Evolutionary conservation across 2,888 invertebrate species (phyloP).

Genomic region (Agrochola circellaris): DNA sequence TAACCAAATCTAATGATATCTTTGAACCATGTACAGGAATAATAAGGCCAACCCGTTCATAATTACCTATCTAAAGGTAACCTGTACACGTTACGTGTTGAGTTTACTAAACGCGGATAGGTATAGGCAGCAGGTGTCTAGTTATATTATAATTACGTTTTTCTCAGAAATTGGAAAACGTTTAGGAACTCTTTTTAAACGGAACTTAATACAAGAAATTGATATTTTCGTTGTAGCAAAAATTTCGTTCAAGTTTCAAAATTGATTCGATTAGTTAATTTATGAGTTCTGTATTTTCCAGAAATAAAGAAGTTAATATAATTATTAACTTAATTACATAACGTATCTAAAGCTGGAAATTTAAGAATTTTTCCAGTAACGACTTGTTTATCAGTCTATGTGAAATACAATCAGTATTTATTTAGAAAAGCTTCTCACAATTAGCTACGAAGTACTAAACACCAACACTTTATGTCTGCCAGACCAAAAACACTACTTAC

Average conservation of each 20-base stretch:
- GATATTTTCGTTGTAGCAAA: not conserved
- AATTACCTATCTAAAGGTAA: not conserved
- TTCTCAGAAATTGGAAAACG: not conserved
- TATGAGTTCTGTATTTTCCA: not conserved
- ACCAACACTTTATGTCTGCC: not conserved
- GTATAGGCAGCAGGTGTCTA: conserved; percentile 3
- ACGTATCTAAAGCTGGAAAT: not conserved
- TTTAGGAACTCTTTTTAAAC: not conserved
- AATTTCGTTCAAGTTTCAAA: not conserved
- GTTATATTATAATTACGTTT: not conserved
- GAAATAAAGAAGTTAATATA: not conserved
- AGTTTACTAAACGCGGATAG: conserved; percentile 11
- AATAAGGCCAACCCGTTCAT: conserved; percentile 13
- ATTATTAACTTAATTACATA: not conserved
- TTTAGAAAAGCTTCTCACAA: not conserved
- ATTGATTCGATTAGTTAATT: not conserved
- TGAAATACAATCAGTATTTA: not conserved
- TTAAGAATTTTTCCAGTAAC: not conserved
- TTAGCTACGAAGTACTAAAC: not conserved
- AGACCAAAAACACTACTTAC: not conserved
- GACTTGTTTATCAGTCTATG: too few species aligned
- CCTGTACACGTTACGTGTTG: conserved; percentile 27
- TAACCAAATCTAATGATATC: conserved; percentile 6
- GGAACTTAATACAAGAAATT: not conserved
- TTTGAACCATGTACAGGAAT: not conserved